Conservation (phyloP, 1,140 invertebrate genomes). For the Hylaeus volcanicus region DNA sequence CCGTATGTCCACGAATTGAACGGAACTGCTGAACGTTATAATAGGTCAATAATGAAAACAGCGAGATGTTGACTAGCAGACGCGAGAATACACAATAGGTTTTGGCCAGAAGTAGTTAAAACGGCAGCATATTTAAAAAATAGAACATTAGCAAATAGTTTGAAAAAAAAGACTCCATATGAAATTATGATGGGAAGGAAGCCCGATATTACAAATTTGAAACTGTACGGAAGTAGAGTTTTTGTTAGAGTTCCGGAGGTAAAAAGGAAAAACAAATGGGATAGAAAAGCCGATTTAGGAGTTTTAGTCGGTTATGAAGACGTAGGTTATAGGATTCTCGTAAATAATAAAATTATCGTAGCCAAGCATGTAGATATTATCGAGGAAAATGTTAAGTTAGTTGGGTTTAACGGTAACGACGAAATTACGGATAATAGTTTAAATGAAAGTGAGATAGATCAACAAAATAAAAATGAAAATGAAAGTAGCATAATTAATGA, state of each 20-base stretch:
- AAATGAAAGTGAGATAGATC: constrained; percentile 26
- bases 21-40: constrained; percentile 35
- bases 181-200: constrained; percentile 43
- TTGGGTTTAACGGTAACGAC: constrained; percentile 17
- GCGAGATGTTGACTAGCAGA: constrained; percentile 43
- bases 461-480: background rate
- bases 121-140: constrained; percentile 30
- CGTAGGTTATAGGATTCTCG: constrained; percentile 42
- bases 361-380: constrained; percentile 55
- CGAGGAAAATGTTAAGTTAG: constrained; percentile 41
- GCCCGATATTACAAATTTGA: constrained; percentile 38
- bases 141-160: constrained; percentile 56
- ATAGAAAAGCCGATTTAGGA: constrained; percentile 45
- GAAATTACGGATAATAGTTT: background rate
- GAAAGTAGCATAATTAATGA: background rate
- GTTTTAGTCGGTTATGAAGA: constrained; percentile 36
- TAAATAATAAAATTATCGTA: constrained; percentile 48
- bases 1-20: constrained; percentile 43
- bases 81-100: constrained; percentile 25
- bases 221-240: constrained; percentile 49
- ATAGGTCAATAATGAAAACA: constrained; percentile 35
- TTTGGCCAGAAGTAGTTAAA: background rate
- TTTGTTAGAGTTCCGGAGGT: constrained; percentile 43
- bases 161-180: constrained; percentile 34
- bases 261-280: constrained; percentile 43